Conservation (phyloP, 2,113 vertebrate species). For the Varanus komodoensis region DNA sequence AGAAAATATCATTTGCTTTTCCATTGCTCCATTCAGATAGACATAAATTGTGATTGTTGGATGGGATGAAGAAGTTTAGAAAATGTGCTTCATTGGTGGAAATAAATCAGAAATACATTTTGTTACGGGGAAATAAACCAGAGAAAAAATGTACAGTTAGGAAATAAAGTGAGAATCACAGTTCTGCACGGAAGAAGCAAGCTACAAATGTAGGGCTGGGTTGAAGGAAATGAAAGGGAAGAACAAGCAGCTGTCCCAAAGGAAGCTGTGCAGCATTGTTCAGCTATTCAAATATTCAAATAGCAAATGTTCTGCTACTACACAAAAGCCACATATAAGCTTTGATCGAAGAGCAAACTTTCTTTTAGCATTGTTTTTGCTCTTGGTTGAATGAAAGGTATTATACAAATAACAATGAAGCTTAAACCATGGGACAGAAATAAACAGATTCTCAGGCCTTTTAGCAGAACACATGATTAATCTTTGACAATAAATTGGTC, state of each 20-base stretch:
- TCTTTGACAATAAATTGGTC: neutral
- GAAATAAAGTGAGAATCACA: neutral
- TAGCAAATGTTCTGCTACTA: slow-evolving; percentile 7
- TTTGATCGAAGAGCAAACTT: slow-evolving; percentile 25
- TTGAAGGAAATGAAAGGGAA: slow-evolving; percentile 12
- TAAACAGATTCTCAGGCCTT: neutral
- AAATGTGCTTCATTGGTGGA: neutral
- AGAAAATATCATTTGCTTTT: neutral
- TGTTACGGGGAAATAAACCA: neutral
- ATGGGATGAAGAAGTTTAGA: slow-evolving; percentile 19
- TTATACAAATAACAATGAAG: neutral
- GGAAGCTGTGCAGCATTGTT: neutral
- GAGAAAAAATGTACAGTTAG: neutral
- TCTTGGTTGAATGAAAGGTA: neutral
- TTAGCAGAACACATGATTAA: neutral
- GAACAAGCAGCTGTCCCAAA: slow-evolving; percentile 1
- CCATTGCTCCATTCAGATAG: neutral
- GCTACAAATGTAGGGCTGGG: neutral
- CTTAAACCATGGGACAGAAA: neutral
- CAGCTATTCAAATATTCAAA: slow-evolving; percentile 5
- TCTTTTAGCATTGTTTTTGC: neutral
- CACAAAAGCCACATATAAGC: neutral
- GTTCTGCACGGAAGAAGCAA: neutral
- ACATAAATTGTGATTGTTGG: neutral
- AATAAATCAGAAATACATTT: neutral